Evolutionary conservation across 1,140 invertebrate species (phyloP), one percentile per base, ranked within the genome.

Genomic region (Aradophagus sp.): DNA sequence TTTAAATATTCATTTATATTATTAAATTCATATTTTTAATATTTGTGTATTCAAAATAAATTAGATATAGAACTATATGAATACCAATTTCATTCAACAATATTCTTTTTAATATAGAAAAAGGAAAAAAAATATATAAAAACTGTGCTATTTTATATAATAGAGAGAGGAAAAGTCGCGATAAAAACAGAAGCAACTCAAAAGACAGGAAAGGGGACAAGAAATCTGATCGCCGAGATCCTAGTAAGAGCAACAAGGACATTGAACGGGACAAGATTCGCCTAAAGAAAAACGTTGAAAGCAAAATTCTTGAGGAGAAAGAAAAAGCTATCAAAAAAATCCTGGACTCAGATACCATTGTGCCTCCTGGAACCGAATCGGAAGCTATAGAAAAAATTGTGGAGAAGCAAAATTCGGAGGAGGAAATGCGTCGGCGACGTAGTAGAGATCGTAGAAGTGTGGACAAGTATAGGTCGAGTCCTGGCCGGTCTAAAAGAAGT

Each of bases 281-380:
- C 0, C 75, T 79, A 1, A 84, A 84, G 45, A 80, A 78, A 6
- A 78, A 84, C 14, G 80, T 70, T 1, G 83, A 85, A 6, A 85
- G 59, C 38, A 86, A 86, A 39, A 81, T 85, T 0, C 70, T 85
- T 0, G 84, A 83, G 0, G 84, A 85, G 48, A 85, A 85, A 14
- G 83, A 86, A 11, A 86, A 85, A 41, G 84, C 84, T 1, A 84
- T 86, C 3, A 86, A 86, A 17, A 71, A 82, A 45, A 61, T 86
- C 5, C 41, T 86, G 14, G 84, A 86, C 19, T 86, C 84, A 0
- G 83, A 84, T n/a, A 77, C 79, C n/a, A 77, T 85, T 3, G 81
- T 86, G 5, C 84, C 84, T 3, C 84, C 84, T 3, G 84, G 84
- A 11, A 86, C 84, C 0, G 84, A 86, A 62, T 59, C 59, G 1